These are phyloP conservation scores for Noctua comes DNA, from an alignment of 2,888 invertebrate species.

Conservation along the genomic window DNA sequence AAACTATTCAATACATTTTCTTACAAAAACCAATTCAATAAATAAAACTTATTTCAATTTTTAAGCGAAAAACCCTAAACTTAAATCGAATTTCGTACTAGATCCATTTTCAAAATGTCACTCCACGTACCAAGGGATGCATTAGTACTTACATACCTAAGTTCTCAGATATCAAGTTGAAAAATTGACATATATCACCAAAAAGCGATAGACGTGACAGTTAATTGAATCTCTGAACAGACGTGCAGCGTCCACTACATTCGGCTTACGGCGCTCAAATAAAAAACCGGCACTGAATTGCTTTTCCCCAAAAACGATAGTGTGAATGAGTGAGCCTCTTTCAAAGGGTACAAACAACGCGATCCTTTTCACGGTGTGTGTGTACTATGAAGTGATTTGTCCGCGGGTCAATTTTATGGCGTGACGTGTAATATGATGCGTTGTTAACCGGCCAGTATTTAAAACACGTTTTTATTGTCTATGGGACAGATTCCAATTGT, in stretches of 20 bases:
- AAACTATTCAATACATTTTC: conserved; percentile 36
- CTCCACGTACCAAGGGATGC: conserved; percentile 26
- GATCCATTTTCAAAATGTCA: conserved; percentile 57
- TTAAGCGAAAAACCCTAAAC: conserved; percentile 13
- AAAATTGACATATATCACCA: conserved; percentile 46
- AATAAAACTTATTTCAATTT: conserved; percentile 12
- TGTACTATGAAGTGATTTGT: conserved; percentile 36
- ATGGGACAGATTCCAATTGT: conserved; percentile 16
- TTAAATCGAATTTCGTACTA: conserved; percentile 53
- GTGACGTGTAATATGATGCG: conserved; percentile 24
- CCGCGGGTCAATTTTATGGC: conserved; percentile 42
- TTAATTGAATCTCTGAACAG: conserved; percentile 60
- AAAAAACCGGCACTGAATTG: conserved; percentile 56
- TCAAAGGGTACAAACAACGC: conserved; percentile 51
- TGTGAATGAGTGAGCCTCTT: conserved; percentile 50
- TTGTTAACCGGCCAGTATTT: conserved; percentile 18
- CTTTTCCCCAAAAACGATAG: conserved; percentile 57
- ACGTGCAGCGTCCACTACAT: conserved; percentile 51
- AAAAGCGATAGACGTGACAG: conserved; percentile 42
- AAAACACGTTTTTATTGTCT: conserved; percentile 38
- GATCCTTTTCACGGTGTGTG: conserved; percentile 34
- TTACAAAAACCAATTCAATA: conserved; percentile 16
- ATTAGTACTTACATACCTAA: conserved; percentile 30
- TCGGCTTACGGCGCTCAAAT: conserved; percentile 52
- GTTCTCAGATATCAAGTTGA: conserved; percentile 39